Evolutionary conservation across 2,888 invertebrate species (phyloP).

Genomic region (Brachypalpus laphriformis): DNA sequence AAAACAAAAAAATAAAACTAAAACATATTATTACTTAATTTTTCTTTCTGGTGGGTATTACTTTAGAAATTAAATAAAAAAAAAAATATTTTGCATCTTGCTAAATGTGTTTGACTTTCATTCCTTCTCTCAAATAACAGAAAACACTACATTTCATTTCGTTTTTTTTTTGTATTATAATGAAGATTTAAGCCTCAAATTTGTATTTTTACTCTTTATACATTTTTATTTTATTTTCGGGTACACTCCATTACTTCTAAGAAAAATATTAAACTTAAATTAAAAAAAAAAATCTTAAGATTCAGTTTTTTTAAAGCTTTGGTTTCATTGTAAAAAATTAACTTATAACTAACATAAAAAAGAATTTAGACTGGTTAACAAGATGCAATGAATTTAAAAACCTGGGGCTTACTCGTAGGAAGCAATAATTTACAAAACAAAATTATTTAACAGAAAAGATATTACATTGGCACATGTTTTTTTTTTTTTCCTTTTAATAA

Average conservation of each 20-base stretch:
- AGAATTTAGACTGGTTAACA: conserved; percentile 50
- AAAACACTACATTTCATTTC: conserved; percentile 25
- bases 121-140: conserved; percentile 10
- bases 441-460: conserved; percentile 39
- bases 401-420: conserved; percentile 53
- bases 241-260: conserved; percentile 21
- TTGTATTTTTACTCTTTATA: conserved; percentile 25
- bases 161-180: conserved; percentile 17
- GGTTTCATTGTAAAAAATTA: conserved; percentile 72
- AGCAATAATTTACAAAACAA: conserved; percentile 31
- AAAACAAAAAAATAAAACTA: conserved; percentile 25
- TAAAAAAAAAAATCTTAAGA: conserved; percentile 67
- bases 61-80: conserved; percentile 40
- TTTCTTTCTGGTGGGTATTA: conserved; percentile 71
- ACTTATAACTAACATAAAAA: conserved; percentile 54
- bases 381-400: conserved; percentile 61
- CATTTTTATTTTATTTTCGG: conserved; percentile 17
- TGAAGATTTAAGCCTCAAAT: conserved; percentile 66
- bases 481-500: conserved; percentile 32
- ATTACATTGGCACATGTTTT: conserved; percentile 69
- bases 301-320: conserved; percentile 74
- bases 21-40: conserved; percentile 14
- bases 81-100: conserved; percentile 63
- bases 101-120: conserved; percentile 36
- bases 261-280: conserved; percentile 48